Evolutionary conservation across 2,797 vertebrate species (phyloP).

Genomic region (Lutjanus campechanus): DNA sequence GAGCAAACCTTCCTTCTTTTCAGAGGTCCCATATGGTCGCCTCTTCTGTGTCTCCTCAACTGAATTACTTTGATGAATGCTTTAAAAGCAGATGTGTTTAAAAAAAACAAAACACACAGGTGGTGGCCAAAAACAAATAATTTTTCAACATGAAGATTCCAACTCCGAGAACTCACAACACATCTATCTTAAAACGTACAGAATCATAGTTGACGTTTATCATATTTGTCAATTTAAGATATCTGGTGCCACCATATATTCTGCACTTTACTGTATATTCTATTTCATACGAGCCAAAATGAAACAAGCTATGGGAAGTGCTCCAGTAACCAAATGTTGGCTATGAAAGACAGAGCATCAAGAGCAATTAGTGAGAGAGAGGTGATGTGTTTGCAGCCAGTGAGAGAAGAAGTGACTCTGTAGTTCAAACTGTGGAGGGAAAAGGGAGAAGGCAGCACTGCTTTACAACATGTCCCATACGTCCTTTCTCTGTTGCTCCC

Average conservation of each 20-base stretch:
- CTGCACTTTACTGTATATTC: neutral
- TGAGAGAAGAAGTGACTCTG: neutral
- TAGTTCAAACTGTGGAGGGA: neutral
- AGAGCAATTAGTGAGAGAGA: constrained; percentile 12
- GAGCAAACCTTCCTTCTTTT: neutral
- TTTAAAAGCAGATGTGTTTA: constrained; percentile 16
- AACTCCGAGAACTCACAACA: neutral
- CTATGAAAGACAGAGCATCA: neutral
- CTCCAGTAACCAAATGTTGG: neutral
- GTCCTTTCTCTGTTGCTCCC: neutral
- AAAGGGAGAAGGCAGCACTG: neutral
- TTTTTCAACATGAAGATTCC: neutral
- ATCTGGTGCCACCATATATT: neutral
- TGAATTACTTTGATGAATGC: constrained; percentile 22
- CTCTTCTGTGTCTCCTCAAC: neutral
- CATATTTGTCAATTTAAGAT: neutral
- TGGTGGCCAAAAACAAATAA: constrained; percentile 4
- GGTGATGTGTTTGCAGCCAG: neutral
- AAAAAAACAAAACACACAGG: neutral
- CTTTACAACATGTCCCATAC: constrained; percentile 11
- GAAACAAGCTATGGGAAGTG: neutral
- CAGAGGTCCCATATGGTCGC: neutral
- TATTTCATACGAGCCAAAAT: neutral
- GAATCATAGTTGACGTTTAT: neutral
- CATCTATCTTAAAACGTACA: neutral